phyloP scores from a whole-genome alignment of 1,140 invertebrate species.

The Monochamus saltuarius region DNA sequence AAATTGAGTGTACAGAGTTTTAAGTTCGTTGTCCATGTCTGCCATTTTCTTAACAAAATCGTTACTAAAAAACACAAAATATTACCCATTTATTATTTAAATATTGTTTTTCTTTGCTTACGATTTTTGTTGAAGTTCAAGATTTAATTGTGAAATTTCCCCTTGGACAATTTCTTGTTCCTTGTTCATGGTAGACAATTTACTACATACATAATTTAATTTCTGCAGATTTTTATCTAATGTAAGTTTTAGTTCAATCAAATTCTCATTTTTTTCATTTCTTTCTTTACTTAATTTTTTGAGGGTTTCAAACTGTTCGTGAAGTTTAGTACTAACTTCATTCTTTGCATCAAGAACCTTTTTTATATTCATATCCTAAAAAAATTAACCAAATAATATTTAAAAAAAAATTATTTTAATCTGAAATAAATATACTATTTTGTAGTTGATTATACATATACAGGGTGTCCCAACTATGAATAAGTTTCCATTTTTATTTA shows the following conservation, averaged over 20 bases:
- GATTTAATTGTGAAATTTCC: neutral
- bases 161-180: neutral
- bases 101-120: neutral
- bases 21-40: conserved; percentile 2
- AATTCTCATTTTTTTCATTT: neutral
- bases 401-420: too few species aligned
- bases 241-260: neutral
- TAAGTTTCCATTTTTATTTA: too few species aligned
- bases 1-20: conserved; percentile 6
- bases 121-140: conserved; percentile 7
- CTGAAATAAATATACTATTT: too few species aligned
- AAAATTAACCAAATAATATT: too few species aligned
- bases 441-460: too few species aligned
- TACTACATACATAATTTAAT: neutral
- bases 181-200: conserved; percentile 1
- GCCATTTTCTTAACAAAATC: conserved; percentile 7
- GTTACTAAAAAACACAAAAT: conserved; percentile 3
- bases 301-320: neutral
- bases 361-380: conserved; percentile 6
- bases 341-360: neutral
- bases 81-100: neutral
- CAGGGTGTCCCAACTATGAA: too few species aligned
- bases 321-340: neutral
- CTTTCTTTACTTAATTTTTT: neutral
- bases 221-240: conserved; percentile 4